Evolutionary conservation across 64 coral and sea anemone species (phyloP).

Genomic region (Dendrophyllia cribrosa): DNA sequence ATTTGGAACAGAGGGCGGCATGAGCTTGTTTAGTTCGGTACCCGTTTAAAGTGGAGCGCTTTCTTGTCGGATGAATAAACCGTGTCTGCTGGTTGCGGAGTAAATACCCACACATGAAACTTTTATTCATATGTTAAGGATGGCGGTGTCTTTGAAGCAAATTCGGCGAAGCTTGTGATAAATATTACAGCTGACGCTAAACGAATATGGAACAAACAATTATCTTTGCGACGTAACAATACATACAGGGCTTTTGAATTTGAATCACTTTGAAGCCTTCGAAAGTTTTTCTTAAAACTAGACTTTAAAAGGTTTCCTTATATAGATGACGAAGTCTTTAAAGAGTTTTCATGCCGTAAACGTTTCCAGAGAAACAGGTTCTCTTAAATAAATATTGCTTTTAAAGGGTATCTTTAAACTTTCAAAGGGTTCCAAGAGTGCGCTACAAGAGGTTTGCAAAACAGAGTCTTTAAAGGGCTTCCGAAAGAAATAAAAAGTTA

Average conservation of each 20-base stretch:
- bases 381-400: too few species aligned
- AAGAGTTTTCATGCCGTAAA: too few species aligned
- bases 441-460: too few species aligned
- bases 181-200: not conserved
- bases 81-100: not conserved
- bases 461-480: too few species aligned
- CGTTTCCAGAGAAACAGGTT: too few species aligned
- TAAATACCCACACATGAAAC: not conserved
- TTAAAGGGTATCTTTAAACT: too few species aligned
- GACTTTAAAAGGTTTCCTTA: not conserved
- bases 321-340: too few species aligned
- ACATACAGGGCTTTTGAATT: not conserved
- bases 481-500: too few species aligned
- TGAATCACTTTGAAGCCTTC: not conserved
- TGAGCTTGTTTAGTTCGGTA: slow-evolving; percentile 12
- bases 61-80: not conserved
- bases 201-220: not conserved
- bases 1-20: not conserved
- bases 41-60: not conserved
- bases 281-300: not conserved
- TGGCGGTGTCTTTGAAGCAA: slow-evolving; percentile 11
- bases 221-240: not conserved
- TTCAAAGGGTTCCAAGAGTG: too few species aligned
- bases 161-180: not conserved
- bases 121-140: slow-evolving; percentile 4